phyloP scores from a whole-genome alignment of 1,140 invertebrate species.

The Pogonomyrmex barbatus region DNA sequence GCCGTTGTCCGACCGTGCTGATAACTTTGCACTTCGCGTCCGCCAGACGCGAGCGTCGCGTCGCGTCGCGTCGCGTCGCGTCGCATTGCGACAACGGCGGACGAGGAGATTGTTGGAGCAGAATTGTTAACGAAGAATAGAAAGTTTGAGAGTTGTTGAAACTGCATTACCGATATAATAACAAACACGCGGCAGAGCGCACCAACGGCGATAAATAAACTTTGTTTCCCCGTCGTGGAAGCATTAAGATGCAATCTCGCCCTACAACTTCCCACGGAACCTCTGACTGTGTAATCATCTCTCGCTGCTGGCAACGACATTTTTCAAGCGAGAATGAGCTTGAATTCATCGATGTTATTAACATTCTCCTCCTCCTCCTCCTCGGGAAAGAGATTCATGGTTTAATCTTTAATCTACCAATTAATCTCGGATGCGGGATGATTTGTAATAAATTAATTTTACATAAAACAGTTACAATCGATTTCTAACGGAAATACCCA shows the following conservation, averaged over 20 bases:
- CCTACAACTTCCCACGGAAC: constrained; percentile 46
- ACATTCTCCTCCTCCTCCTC: constrained; percentile 39
- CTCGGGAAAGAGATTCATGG: neutral
- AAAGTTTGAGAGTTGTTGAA: constrained; percentile 53
- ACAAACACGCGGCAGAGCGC: neutral
- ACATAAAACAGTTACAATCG: constrained; percentile 3
- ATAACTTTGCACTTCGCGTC: constrained; percentile 28
- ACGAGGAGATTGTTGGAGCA: neutral
- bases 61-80: neutral
- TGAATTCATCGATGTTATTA: constrained; percentile 48
- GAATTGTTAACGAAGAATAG: constrained; percentile 29
- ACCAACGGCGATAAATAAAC: constrained; percentile 53
- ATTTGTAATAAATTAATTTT: constrained; percentile 35
- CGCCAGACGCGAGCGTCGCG: neutral
- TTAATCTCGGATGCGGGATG: constrained; percentile 14
- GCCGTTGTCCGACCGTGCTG: neutral
- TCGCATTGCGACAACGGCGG: neutral
- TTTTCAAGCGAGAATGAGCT: constrained; percentile 20
- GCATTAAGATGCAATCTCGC: constrained; percentile 61
- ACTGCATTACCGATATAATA: constrained; percentile 23
- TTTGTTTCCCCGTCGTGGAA: constrained; percentile 30
- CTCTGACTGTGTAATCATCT: constrained; percentile 56
- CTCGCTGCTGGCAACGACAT: constrained; percentile 51
- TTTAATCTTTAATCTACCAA: constrained; percentile 33
- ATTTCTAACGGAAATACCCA: neutral